Evolutionary conservation across 2,797 vertebrate species (phyloP).

Genomic region (Falco rusticolus): DNA sequence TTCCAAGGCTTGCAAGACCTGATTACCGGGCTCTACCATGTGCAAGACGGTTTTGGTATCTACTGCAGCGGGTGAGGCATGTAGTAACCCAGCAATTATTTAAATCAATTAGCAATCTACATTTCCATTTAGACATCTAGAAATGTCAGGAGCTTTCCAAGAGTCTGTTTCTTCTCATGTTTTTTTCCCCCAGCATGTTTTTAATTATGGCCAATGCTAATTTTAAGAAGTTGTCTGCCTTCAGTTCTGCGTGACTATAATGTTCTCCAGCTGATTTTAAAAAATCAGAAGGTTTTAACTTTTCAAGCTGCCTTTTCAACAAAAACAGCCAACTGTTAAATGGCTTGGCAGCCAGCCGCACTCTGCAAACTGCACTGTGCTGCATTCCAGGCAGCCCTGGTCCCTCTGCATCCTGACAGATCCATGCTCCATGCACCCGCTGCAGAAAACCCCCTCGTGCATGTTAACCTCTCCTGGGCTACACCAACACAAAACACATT

Average conservation of each 20-base stretch:
- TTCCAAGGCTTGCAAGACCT: background rate
- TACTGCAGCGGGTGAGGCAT: background rate
- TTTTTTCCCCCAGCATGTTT: slow-evolving; percentile 42
- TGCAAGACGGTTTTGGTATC: background rate
- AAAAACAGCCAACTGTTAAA: slow-evolving; percentile 27
- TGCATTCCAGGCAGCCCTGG: background rate
- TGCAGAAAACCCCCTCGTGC: background rate
- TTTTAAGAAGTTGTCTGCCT: slow-evolving; percentile 69
- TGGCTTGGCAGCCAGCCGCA: background rate
- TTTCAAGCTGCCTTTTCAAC: slow-evolving; percentile 65
- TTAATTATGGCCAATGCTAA: slow-evolving; percentile 63
- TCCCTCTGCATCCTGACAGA: background rate
- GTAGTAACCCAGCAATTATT: background rate
- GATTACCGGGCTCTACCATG: background rate
- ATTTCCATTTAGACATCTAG: slow-evolving; percentile 49
- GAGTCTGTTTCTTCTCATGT: slow-evolving; percentile 58
- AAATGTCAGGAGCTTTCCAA: slow-evolving; percentile 31
- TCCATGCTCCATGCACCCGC: background rate
- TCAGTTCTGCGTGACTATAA: slow-evolving; percentile 44
- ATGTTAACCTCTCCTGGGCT: background rate
- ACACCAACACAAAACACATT: background rate
- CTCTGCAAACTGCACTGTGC: background rate
- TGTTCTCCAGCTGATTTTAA: slow-evolving; percentile 68
- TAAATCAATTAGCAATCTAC: slow-evolving; percentile 49
- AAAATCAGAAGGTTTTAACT: slow-evolving; percentile 63